Evolutionary conservation across 2,888 invertebrate genomes (phyloP).

Genomic region (Spodoptera littoralis): DNA sequence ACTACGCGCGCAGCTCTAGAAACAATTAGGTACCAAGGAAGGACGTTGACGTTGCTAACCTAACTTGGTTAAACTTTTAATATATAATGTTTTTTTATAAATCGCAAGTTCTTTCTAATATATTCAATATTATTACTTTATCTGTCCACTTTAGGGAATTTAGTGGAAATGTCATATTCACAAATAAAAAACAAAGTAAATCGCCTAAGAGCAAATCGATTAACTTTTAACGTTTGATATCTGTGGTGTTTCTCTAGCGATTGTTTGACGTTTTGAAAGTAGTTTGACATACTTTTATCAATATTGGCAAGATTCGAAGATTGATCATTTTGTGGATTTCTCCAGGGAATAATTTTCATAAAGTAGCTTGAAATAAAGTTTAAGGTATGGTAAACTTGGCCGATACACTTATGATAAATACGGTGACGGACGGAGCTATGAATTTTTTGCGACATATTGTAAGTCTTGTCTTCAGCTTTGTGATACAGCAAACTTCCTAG

Average conservation of each 20-base stretch:
- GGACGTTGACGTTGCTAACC: too few relatives aligned
- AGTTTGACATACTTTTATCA: conserved; percentile 31
- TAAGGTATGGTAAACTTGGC: conserved; percentile 85
- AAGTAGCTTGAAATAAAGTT: conserved; percentile 59
- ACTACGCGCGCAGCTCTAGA: too few relatives aligned
- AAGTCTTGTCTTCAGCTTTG: conserved; percentile 68
- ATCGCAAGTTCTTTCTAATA: too few relatives aligned
- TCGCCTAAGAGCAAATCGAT: neutral
- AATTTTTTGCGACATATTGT: conserved; percentile 84
- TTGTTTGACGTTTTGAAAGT: conserved; percentile 10
- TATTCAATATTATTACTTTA: too few relatives aligned
- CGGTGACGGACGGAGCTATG: conserved; percentile 86
- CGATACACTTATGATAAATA: conserved; percentile 83
- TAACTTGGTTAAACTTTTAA: too few relatives aligned
- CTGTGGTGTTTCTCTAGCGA: neutral
- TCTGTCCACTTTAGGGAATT: too few relatives aligned
- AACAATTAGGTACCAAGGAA: too few relatives aligned
- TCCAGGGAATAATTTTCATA: conserved; percentile 16
- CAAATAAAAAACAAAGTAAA: too few relatives aligned
- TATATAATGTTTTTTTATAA: too few relatives aligned
- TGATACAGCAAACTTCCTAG: conserved; percentile 18
- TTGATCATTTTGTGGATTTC: conserved; percentile 12
- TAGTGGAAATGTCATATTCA: too few relatives aligned
- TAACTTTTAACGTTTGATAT: too few relatives aligned
- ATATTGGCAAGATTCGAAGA: conserved; percentile 19